phyloP scores from a whole-genome alignment of 2,113 vertebrate species.

The Pygoscelis antarcticus region DNA sequence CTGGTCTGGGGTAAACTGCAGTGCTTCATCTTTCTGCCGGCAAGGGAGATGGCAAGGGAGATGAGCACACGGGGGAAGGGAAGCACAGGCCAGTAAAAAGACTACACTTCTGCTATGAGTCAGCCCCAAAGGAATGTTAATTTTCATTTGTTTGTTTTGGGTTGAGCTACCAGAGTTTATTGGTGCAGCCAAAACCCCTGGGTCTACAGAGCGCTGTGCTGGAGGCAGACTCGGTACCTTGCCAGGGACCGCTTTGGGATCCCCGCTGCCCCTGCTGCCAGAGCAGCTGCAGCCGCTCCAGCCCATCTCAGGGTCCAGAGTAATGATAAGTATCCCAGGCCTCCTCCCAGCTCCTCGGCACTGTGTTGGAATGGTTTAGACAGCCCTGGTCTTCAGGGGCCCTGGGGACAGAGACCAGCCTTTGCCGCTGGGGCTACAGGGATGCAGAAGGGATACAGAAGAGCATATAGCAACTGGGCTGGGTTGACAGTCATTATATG shows the following conservation, averaged over 20 bases:
- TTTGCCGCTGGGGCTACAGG: background rate
- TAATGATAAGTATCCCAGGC: background rate
- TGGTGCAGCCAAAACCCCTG: background rate
- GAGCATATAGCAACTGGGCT: background rate
- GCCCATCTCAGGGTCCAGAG: background rate
- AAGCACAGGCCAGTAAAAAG: background rate
- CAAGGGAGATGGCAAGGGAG: accelerated
- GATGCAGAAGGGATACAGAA: background rate
- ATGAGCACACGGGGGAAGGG: background rate
- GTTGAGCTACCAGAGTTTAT: background rate
- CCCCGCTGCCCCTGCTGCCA: background rate
- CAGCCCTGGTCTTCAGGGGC: background rate
- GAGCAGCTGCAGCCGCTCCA: background rate
- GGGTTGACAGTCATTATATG: background rate
- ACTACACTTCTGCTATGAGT: background rate
- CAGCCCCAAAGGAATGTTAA: background rate
- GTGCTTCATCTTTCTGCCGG: background rate
- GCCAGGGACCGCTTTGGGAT: background rate
- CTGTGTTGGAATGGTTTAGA: background rate
- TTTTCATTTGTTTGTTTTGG: slow-evolving; percentile 7
- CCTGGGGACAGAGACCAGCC: background rate
- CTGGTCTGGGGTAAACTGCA: background rate
- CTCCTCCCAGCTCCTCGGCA: background rate
- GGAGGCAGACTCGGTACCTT: background rate
- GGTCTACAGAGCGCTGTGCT: background rate